Conservation (phyloP, 1,140 invertebrate genomes). For the Pseudachorutes palmiensis region DNA sequence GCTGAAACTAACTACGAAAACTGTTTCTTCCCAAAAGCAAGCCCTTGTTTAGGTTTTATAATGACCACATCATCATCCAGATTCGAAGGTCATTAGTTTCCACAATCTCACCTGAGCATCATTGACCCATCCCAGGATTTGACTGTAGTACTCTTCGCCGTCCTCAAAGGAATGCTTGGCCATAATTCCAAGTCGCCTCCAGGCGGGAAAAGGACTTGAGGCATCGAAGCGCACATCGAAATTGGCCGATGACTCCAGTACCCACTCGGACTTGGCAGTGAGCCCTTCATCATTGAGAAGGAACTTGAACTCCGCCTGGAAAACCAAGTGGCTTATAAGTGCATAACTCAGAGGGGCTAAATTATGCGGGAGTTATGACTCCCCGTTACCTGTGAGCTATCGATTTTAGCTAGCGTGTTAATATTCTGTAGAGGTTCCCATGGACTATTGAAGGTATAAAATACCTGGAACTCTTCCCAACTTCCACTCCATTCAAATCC, state of each 20-base stretch:
- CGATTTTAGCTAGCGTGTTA: slow-evolving; percentile 33
- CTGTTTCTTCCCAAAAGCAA: too few relatives aligned
- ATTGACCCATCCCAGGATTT: slow-evolving; percentile 28
- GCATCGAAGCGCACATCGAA: slow-evolving; percentile 33
- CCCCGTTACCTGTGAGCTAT: slow-evolving; percentile 32
- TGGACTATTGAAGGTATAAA: slow-evolving; percentile 29
- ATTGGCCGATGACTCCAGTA: slow-evolving; percentile 19
- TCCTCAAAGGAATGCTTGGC: slow-evolving; percentile 33
- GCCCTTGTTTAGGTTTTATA: background rate
- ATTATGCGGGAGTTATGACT: background rate
- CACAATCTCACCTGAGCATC: slow-evolving; percentile 31
- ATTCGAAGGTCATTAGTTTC: background rate
- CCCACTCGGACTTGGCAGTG: slow-evolving; percentile 28
- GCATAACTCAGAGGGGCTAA: background rate
- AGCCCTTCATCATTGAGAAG: slow-evolving; percentile 35
- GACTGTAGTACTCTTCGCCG: slow-evolving; percentile 25
- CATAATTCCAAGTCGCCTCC: slow-evolving; percentile 22
- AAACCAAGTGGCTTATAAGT: too few relatives aligned
- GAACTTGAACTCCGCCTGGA: slow-evolving; percentile 27
- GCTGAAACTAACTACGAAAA: too few relatives aligned
- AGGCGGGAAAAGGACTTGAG: slow-evolving; percentile 20
- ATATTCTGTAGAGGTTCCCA: slow-evolving; percentile 36
- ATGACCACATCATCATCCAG: background rate
- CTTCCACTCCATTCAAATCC: slow-evolving; percentile 28
- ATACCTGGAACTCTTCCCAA: slow-evolving; percentile 36